Evolutionary conservation across 2,113 vertebrate species (phyloP), one percentile per base, ranked within the genome.

Genomic region (Thalassarche chlororhynchos): DNA sequence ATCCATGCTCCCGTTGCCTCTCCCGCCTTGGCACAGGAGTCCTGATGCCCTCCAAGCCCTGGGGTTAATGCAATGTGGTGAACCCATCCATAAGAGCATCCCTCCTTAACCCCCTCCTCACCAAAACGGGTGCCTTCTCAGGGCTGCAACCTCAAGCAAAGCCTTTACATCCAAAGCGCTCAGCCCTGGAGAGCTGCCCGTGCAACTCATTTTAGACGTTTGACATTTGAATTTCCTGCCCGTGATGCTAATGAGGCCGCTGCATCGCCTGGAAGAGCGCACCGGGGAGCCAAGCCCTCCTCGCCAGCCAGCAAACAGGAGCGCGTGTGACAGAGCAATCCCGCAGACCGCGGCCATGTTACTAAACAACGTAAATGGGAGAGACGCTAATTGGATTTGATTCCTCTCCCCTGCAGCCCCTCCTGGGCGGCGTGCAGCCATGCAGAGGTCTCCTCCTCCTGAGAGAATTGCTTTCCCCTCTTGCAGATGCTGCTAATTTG

Each of bases 191-290:
- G 47, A 81, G 31, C 26, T 54, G 52, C 61, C 36, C 8, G 0
- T 34, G 32, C 32, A 21, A 15, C 58, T 29, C 17, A 2, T 6
- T 46, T 28, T 17, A 34, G 18, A 17, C 23, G 11, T 14, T 2
- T 66, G 51, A 9, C 32, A 58, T 9, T 17, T 9, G 44, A 36
- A 69, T 54, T 54, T 44, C 62, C 54, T 29, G 52, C 42, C 55
- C 36, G 3, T 1, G 1, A 7, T 9, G 52, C 26, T 38, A 4
- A 42, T 0, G 7, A 58, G 38, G 51, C 52, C 2, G 5, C 62
- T 21, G 40, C 32, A 21, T 31, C 0, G 8, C 38, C 3, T 25
- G 23, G 58, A 42, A 44, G 36, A 66, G 52, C 23, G 2, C 2
- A 4, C 3, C 1, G 2, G 32, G 61, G 40, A 84, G 14, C 18